A percentile compares a stretch with the other conserved stretches of the same genome.
phyloP scores from a whole-genome alignment of 2,888 invertebrate species.

The Drosophila prolongata region DNA sequence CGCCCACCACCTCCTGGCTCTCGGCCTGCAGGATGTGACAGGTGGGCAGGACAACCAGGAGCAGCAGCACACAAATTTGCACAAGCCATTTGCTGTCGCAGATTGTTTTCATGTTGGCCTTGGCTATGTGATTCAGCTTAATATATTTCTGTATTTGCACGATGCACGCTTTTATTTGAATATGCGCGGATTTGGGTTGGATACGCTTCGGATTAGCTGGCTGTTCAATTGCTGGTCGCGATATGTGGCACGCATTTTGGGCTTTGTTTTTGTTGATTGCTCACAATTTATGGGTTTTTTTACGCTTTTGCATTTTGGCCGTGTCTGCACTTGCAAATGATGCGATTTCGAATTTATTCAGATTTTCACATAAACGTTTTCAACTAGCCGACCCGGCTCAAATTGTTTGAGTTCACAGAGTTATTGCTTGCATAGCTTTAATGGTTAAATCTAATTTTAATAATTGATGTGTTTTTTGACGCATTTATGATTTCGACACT shows the following conservation, averaged over 20 bases:
- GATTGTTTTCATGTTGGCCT: conserved; percentile 63
- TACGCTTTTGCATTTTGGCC: conserved; percentile 33
- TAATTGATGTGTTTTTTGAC: not conserved
- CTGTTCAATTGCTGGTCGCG: conserved; percentile 30
- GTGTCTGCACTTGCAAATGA: conserved; percentile 1
- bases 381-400: not conserved
- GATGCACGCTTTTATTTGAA: conserved; percentile 13
- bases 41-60: conserved; percentile 30
- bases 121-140: conserved; percentile 26
- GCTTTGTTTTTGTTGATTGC: conserved; percentile 2
- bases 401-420: not conserved
- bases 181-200: conserved; percentile 11
- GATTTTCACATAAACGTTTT: not conserved
- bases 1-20: conserved; percentile 69
- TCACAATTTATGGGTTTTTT: conserved; percentile 28
- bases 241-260: conserved; percentile 42
- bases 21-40: conserved; percentile 40
- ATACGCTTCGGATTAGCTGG: conserved; percentile 16
- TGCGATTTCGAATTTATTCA: not conserved
- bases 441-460: not conserved
- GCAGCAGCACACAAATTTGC: conserved; percentile 52
- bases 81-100: conserved; percentile 52
- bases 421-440: not conserved
- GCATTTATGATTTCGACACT: not conserved
- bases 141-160: conserved; percentile 23